Evolutionary conservation across 2,888 invertebrate genomes (phyloP), one percentile per base, ranked within the genome.

Genomic region (Temnothorax ravouxi): DNA sequence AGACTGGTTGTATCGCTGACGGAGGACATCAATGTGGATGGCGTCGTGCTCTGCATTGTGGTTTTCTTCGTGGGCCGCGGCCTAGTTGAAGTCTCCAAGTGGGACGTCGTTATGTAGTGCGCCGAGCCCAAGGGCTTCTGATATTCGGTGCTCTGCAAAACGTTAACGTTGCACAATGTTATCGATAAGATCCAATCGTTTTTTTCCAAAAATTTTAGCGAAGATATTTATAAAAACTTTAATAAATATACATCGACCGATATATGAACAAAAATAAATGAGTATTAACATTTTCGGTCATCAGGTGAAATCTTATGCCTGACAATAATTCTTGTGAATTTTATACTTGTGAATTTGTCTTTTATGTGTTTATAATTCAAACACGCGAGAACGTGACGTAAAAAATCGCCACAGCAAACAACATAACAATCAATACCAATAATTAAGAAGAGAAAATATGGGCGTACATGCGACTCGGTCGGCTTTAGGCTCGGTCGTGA

Each of bases 81-180:
- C 84, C 93, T 93, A 52, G 93, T 93, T 41, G 93, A 92, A 3
- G 92, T 92, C 61, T 94, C 94, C 80, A 94, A 91, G 94, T 95
- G 91, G 95, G 96, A 94, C 95, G 96, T 95, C 95, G 97, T 95
- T 96, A 97, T 95, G 94, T 97, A 96, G 95, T 96, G 84, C 95
- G 97, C 94, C 96, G 97, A 66, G 96, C 96, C 93, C 59, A 95
- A 91, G 77, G 95, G 93, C 88, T 95, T 92, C 92, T 95, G 94
- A 93, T 92, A 93, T 82, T 93, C 92, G 79, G 89, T 90, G 85
- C 86, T 94, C 94, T 94, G 15, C 3, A 41, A 59, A 59, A 74
- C 6, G 5, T 41, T 41, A 41, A 41, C 9, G 11, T 41, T 11
- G 9, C 41, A 11, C 34, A 34, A 34, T 34, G 34, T 34, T 34